These are phyloP conservation scores for Oscheius sp. DNA, from an alignment of 1,140 invertebrate genomes.

Conservation along the genomic window DNA sequence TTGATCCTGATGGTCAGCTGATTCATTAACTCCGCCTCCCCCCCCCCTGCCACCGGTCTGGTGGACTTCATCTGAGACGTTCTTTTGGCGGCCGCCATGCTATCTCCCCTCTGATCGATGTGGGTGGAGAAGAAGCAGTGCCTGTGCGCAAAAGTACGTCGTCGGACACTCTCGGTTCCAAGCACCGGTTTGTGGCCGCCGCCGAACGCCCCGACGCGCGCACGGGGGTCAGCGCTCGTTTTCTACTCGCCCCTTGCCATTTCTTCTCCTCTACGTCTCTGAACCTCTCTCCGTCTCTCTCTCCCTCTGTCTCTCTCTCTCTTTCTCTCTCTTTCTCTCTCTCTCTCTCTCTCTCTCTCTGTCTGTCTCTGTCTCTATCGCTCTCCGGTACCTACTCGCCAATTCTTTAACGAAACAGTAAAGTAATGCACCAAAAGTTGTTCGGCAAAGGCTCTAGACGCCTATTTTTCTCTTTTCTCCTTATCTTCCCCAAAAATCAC, in stretches of 20 bases:
- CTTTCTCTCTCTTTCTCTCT: not conserved
- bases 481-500: not conserved
- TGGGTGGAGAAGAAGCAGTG: not conserved
- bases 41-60: not conserved
- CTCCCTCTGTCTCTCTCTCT: not conserved
- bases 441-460: not conserved
- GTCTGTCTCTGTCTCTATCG: not conserved
- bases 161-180: not conserved
- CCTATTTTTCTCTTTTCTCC: not conserved
- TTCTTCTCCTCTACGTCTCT: not conserved
- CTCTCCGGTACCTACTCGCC: not conserved
- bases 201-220: not conserved
- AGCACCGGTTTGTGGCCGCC: too few relatives aligned
- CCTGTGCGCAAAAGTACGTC: not conserved
- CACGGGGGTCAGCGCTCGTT: not conserved
- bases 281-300: not conserved
- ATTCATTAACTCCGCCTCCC: not conserved
- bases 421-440: not conserved
- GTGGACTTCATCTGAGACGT: not conserved
- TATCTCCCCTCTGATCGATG: not conserved
- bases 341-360: not conserved
- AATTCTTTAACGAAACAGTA: not conserved
- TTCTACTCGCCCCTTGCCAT: not conserved
- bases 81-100: too few relatives aligned
- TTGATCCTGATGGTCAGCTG: not conserved